Base-by-base conservation (phyloP, 1,140 invertebrate genomes). In the Drosophila saltans region DNA sequence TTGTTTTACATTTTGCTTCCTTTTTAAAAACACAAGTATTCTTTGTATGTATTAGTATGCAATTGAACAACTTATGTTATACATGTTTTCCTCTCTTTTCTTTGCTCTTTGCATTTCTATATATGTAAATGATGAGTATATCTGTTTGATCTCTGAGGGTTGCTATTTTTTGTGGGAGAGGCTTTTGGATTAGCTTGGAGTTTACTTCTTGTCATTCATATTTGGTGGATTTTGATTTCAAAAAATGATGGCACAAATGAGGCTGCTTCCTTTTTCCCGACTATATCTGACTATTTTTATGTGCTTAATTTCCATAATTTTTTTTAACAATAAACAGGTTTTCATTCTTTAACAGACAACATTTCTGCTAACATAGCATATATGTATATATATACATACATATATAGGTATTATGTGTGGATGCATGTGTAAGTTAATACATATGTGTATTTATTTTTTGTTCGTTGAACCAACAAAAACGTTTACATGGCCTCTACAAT, bases 401-500 rank as follows among this genome's bases (percentile, higher is more conserved):
- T 81, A 62, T 78, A 70, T 55, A 61, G 74, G 63, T 76, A 48
- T 72, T 62, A 28, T 58, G 59, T 72, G 52, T 70, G 45, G 58
- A 65, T 70, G 24, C 33, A 52, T 72, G 55, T 72, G n/a, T 69
- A 56, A 82, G 69, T 59, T 67, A 72, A 5, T 69, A 16, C 16
- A 16, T 16, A 55, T 85, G 62, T 80, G 48, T 85, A 57, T 74
- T 64, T 72, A 66, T 78, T 66, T 45, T 78, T 89, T 80, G 84
- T 88, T 88, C 84, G 89, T 69, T 69, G 84, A 88, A 88, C 84
- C 85, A 88, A 89, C 84, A 88, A 89, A 36, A 88, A 89, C 84
- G 75, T 83, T 52, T 52, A 26, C 24, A 72, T 86, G 81, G 83
- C 83, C 71, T 81, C 63, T 69, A 66, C 65, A 58, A 33, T 60